A percentile compares a stretch with the other conserved stretches of the same genome.
phyloP scores from a whole-genome alignment of 2,888 invertebrate species.

The Drosophila mimetica region DNA sequence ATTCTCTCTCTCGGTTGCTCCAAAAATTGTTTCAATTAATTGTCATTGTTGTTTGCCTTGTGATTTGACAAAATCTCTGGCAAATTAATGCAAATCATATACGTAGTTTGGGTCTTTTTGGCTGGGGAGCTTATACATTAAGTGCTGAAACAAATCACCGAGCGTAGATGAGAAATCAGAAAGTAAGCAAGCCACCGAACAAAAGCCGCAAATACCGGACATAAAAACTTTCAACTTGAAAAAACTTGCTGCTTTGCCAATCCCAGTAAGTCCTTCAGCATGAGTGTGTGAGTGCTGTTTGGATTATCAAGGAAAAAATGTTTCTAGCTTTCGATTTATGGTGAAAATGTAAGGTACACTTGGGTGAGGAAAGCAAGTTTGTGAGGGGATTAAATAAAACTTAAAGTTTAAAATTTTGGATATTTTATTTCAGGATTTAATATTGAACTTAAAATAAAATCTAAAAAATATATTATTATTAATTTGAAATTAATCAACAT shows the following conservation, averaged over 20 bases:
- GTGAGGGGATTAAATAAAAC: no score
- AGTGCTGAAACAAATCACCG: conserved; percentile 23
- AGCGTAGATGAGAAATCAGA: conserved; percentile 47
- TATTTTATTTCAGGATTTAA: no score
- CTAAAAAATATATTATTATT: no score
- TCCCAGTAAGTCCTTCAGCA: conserved; percentile 49
- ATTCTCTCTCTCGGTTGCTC: not conserved
- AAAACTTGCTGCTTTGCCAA: conserved; percentile 58
- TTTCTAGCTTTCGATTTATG: not conserved
- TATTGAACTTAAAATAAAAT: no score
- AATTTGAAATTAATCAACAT: no score
- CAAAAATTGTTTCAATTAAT: conserved; percentile 68
- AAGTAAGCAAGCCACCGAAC: conserved; percentile 52
- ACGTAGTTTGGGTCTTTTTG: conserved; percentile 16
- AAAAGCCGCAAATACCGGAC: conserved; percentile 40
- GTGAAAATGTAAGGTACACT: conserved; percentile 1
- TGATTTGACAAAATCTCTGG: conserved; percentile 42
- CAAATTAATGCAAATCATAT: conserved; percentile 73
- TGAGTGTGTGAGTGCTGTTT: conserved; percentile 13
- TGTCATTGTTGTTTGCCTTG: conserved; percentile 55
- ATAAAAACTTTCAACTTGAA: conserved; percentile 65
- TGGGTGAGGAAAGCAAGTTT: not conserved
- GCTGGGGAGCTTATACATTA: conserved; percentile 17
- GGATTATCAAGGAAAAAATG: conserved; percentile 2
- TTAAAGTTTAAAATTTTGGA: no score